Percentiles rank a stretch among this genome's conserved stretches.
phyloP scores from a whole-genome alignment of 2,888 invertebrate genomes.

The Cryptus armator region DNA sequence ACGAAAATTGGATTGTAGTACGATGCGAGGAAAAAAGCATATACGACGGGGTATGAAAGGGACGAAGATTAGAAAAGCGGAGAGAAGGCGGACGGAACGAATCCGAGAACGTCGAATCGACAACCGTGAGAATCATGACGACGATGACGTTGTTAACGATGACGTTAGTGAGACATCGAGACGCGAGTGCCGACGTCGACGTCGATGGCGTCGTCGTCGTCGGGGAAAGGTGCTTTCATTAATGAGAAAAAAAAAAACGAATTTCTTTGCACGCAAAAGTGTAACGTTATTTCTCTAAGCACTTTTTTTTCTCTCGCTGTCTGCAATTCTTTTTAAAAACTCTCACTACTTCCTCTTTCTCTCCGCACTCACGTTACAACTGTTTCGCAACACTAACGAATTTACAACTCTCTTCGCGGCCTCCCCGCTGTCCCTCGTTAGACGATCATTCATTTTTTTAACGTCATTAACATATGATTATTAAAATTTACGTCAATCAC shows the following conservation, averaged over 20 bases:
- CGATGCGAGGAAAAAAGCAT: conserved; percentile 24
- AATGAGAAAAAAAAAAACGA: conserved; percentile 38
- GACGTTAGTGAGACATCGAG: conserved; percentile 54
- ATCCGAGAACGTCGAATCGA: conserved; percentile 7
- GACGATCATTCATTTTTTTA: background rate
- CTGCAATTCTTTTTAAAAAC: background rate
- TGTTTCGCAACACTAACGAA: background rate
- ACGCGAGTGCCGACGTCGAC: conserved; percentile 69
- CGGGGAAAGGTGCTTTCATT: conserved; percentile 73
- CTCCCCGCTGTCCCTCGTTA: background rate
- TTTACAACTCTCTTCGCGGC: background rate
- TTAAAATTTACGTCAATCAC: no score
- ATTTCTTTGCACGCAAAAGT: background rate
- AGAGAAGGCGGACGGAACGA: conserved; percentile 53
- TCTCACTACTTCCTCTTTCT: background rate
- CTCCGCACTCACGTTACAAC: background rate
- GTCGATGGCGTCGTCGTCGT: conserved; percentile 73
- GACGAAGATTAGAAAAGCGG: conserved; percentile 52
- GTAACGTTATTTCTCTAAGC: background rate
- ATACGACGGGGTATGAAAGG: conserved; percentile 23
- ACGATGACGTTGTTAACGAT: conserved; percentile 34
- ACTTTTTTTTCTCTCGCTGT: background rate
- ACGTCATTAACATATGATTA: background rate
- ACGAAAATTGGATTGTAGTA: conserved; percentile 1
- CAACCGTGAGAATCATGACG: conserved; percentile 22